Base-by-base conservation (phyloP, 2,888 invertebrate species). In the Drosophila dives region DNA sequence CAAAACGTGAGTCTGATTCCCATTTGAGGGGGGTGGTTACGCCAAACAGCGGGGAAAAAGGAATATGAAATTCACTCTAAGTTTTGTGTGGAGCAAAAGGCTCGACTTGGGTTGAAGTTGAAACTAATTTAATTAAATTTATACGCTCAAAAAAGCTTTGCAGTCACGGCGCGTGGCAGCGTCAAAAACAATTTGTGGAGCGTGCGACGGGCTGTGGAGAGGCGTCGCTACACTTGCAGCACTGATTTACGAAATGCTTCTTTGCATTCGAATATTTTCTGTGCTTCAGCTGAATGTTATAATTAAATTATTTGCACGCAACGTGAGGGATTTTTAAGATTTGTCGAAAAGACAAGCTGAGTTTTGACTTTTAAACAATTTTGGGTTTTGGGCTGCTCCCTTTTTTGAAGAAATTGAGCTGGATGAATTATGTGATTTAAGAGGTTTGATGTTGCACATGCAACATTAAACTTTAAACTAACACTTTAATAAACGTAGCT, bases 81-180 rank as follows among this genome's bases (percentile, higher is more conserved):
- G 17, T 53, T 65, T 59, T 45, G 55, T 61, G 17, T 15, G n/a
- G n/a, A 20, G 49, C 26, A 20, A 48, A 20, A 40, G 42, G 29
- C 58, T 63, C 58, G 60, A 73, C 73, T 53, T 58, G 53, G n/a
- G 54, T 65, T 23, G 23, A 64, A 72, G 65, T 65, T 59, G 68
- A 77, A 78, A 74, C 74, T 69, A 69, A 88, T 83, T 86, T 78
- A 80, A 80, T 82, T 77, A 80, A 72, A 81, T 74, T 75, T 79
- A 74, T 76, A 60, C 75, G 81, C 80, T 82, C 74, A 75, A 82
- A 72, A 69, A 75, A 68, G 65, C 80, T 69, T 77, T 69, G 56
- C 64, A 56, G 49, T 10, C 26, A 50, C 26, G 77, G 45, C 79
- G 67, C 77, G 78, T 71, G 74, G 70, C 79, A 53, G 32, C 36